Conservation (phyloP, 2,797 vertebrate species). For the Hypotaenidia okinawae region DNA sequence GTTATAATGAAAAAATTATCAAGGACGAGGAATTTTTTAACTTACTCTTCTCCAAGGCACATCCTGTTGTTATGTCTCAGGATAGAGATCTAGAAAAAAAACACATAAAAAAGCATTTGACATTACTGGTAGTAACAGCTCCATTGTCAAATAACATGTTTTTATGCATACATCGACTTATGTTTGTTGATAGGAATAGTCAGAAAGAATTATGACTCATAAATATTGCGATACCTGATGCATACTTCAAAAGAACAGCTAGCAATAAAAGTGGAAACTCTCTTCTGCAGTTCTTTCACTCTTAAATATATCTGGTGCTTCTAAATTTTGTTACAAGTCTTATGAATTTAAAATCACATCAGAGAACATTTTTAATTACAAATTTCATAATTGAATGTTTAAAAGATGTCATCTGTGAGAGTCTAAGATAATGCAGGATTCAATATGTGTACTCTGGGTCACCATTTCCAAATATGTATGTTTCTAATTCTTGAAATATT, state of each 20-base stretch:
- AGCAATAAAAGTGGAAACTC: neutral
- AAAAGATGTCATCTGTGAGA: neutral
- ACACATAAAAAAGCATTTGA: conserved; percentile 5
- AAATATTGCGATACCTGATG: neutral
- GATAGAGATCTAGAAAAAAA: conserved; percentile 83
- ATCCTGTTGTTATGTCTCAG: conserved; percentile 91
- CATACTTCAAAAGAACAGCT: neutral
- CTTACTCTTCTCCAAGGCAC: conserved; percentile 84
- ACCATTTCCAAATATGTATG: neutral
- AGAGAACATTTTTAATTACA: neutral
- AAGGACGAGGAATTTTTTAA: neutral
- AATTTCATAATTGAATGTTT: neutral
- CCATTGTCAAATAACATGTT: rapidly evolving
- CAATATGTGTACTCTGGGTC: neutral
- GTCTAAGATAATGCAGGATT: neutral
- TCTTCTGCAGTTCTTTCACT: neutral
- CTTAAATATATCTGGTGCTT: neutral
- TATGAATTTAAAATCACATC: neutral
- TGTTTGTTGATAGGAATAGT: neutral
- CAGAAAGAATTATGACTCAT: neutral
- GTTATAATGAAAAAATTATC: neutral
- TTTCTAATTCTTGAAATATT: neutral
- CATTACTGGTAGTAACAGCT: neutral
- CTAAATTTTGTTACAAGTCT: neutral
- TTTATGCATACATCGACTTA: neutral